Evolutionary conservation across 2,888 invertebrate genomes (phyloP), one percentile per base, ranked within the genome.

Genomic region (Perizoma flavofasciatum): DNA sequence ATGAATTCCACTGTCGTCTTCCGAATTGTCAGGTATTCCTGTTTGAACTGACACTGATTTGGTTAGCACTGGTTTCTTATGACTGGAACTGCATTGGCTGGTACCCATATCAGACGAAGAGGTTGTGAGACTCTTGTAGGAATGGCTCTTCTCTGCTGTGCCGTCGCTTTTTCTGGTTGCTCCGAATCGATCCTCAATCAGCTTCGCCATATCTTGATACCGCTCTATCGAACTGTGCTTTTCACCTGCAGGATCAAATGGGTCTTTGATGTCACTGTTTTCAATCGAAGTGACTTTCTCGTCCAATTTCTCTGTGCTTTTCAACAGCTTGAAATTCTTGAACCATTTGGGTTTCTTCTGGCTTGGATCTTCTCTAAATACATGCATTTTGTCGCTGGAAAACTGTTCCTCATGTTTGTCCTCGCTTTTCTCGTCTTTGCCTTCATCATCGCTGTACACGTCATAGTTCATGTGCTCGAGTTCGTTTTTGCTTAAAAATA

Each of bases 131-230:
- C 92, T 92, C 68, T 92, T 92, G 64, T 92, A 92, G 2, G 92
- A 92, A 73, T 92, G 89, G 71, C 91, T 91, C 54, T 92, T 92
- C 66, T 92, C 92, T 6, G 91, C 85, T 1, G 89, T 90, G 0
- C 89, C 86, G 59, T 92, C 92, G 59, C 83, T 88, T 63, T 90
- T 92, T 54, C 88, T 82, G 6, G 83, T 66, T 48, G 81, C 92
- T 2, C 95, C 94, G 65, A 95, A 95, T 71, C 93, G 92, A 69
- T 95, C 95, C 78, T 95, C 95, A 65, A 95, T 93, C 59, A 95
- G 83, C 76, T 95, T 95, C 5, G 95, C 93, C 95, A 95, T 95
- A 69, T 95, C 95, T 77, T 95, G 95, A 66, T 95, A 95, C 49
- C 95, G 88, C 73, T 95, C 95, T 79, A 95, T 95, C 62, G 95